Evolutionary conservation across 2,113 vertebrate species (phyloP).

Genomic region (Anarhynchus alexandrinus): DNA sequence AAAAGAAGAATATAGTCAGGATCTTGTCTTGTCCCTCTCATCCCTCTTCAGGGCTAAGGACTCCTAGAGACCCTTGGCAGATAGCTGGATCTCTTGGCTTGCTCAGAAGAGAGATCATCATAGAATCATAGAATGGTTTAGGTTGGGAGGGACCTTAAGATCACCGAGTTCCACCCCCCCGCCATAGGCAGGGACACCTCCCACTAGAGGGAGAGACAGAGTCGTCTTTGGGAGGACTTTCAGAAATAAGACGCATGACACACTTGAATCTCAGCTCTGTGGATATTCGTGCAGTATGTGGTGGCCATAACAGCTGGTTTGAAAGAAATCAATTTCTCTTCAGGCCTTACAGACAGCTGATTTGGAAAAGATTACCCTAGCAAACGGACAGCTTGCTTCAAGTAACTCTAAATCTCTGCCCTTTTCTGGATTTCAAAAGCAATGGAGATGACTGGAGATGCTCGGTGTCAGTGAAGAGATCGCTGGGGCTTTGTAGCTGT

Average conservation of each 20-base stretch:
- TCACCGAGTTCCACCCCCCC: no score
- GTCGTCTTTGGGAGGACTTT: not conserved
- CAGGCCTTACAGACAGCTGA: not conserved
- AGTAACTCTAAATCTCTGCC: not conserved
- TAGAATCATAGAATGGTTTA: no score
- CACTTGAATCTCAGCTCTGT: not conserved
- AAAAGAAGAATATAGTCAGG: not conserved
- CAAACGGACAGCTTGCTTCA: not conserved
- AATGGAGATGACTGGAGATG: not conserved
- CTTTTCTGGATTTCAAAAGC: not conserved
- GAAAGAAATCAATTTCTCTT: not conserved
- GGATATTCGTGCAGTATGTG: not conserved
- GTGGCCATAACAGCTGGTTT: not conserved
- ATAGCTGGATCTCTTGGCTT: not conserved
- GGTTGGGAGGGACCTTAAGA: no score
- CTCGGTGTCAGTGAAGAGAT: not conserved
- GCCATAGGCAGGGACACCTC: no score
- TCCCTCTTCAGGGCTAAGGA: not conserved
- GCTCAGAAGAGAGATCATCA: not conserved
- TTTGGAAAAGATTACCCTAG: not conserved
- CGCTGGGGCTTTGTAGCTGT: not conserved
- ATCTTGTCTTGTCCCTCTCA: not conserved
- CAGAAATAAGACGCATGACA: not conserved
- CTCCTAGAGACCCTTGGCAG: not conserved
- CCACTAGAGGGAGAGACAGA: not conserved